These are phyloP conservation scores for Meiosimyza decipiens DNA, from an alignment of 2,888 invertebrate genomes.

Conservation along the genomic window DNA sequence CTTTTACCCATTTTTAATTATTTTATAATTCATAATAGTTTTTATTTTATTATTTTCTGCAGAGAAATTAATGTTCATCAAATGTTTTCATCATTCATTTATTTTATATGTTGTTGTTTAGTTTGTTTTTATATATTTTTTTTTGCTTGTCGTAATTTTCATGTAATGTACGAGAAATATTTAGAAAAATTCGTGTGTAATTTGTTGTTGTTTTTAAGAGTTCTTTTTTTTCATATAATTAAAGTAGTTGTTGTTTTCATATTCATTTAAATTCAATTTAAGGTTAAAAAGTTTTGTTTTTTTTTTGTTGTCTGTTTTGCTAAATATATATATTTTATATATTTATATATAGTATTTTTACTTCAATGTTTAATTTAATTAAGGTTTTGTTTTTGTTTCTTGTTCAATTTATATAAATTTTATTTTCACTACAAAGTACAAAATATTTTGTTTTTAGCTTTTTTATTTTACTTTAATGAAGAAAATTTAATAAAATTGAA, in stretches of 20 bases:
- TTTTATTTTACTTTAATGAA: too few species aligned
- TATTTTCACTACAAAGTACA: slow-evolving; percentile 18
- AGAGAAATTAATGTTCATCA: slow-evolving; percentile 15
- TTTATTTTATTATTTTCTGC: slow-evolving; percentile 9
- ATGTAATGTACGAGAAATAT: slow-evolving; percentile 37
- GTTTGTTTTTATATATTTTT: slow-evolving; percentile 20
- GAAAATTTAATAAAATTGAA: too few species aligned
- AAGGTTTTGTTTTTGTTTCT: too few species aligned
- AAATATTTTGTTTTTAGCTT: neutral
- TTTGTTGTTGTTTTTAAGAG: slow-evolving; percentile 27
- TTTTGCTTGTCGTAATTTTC: slow-evolving; percentile 32
- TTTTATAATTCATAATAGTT: slow-evolving; percentile 11
- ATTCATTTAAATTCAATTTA: slow-evolving; percentile 57
- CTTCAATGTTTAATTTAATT: too few species aligned
- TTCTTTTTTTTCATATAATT: slow-evolving; percentile 27
- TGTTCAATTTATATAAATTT: too few species aligned
- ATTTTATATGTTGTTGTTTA: neutral
- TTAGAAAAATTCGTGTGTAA: slow-evolving; percentile 57
- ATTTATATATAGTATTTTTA: slow-evolving; percentile 22
- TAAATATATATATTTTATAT: slow-evolving; percentile 21
- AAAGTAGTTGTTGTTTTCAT: slow-evolving; percentile 45
- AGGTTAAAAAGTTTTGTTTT: slow-evolving; percentile 56
- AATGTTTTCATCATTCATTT: neutral
- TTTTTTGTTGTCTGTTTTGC: slow-evolving; percentile 67
- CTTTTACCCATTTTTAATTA: neutral